Base-by-base conservation (phyloP, 2,797 vertebrate species). In the Falco cherrug region DNA sequence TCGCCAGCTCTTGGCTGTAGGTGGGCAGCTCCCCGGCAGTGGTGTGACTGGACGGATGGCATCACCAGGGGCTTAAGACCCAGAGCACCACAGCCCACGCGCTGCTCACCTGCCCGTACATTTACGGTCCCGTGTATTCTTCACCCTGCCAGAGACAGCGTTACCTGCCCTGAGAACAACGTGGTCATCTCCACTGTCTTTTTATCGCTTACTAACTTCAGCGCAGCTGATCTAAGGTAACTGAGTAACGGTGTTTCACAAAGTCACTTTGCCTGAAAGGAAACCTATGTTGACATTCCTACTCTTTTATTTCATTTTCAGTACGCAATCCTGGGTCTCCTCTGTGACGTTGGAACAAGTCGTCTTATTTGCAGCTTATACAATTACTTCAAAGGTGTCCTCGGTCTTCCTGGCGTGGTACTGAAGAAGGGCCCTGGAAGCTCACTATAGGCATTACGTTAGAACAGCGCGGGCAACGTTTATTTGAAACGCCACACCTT, bases 71-170 rank as follows among this genome's bases (percentile, higher is more conserved):
- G 50, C 20, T 47, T 43, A 26, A 14, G 28, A 33, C 18, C 16
- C 3, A 0, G 41, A 50, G 19, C 3, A 0, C 5, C 11, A 28
- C 4, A 6, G 18, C 11, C 22, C 63, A 21, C 14, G 1, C 8
- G 16, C 6, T 2, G 39, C n/a, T 54, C 50, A 73, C 13, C 31
- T 82, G 37, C 22, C 35, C 9, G 0, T 4, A 2, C 0, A 1
- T 41, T 77, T 28, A 37, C 7, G 6, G 18, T 24, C n/a, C 15
- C 6, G 9, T 0, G 4, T 3, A 45, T 3, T 45, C 56, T 48
- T 68, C 53, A 16, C 13, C 12, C 39, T 20, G 25, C 53, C 54
- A 90, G 35, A 48, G 29, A 24, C 37, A 50, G 9, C 7, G 11
- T 26, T 13, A 28, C 29, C 51, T 17, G 68, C n/a, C 13, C 33